phyloP scores from a whole-genome alignment of 2,113 vertebrate species.

The Siniperca chuatsi region DNA sequence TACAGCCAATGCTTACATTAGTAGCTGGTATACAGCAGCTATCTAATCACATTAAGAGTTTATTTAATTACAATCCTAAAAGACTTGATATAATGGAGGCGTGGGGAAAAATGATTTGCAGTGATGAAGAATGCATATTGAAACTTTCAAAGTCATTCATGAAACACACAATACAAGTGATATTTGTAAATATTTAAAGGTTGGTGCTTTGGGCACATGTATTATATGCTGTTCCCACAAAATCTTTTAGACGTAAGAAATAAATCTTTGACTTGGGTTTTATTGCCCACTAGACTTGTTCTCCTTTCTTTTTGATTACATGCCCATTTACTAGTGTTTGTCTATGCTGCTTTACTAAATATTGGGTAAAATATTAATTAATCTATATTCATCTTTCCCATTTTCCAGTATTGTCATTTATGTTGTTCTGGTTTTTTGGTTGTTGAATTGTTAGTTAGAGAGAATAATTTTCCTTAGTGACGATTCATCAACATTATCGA shows the following conservation, averaged over 20 bases:
- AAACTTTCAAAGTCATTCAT: slow-evolving; percentile 15
- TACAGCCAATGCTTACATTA: slow-evolving; percentile 61
- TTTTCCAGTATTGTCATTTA: background rate
- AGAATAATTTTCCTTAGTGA: background rate
- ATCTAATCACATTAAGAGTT: slow-evolving; percentile 67
- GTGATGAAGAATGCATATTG: slow-evolving; percentile 10
- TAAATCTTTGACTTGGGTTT: background rate
- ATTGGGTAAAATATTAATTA: background rate
- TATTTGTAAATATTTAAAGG: background rate
- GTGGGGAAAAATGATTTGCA: slow-evolving; percentile 31
- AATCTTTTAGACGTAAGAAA: background rate
- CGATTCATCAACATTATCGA: too few species aligned
- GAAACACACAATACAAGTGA: background rate
- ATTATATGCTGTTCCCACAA: background rate
- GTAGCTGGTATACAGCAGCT: slow-evolving; percentile 51
- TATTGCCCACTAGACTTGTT: background rate
- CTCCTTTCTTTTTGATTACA: background rate
- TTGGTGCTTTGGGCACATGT: background rate
- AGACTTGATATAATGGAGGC: slow-evolving; percentile 49
- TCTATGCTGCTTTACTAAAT: background rate
- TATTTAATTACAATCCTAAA: slow-evolving; percentile 54
- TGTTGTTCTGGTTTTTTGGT: background rate
- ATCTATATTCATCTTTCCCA: background rate
- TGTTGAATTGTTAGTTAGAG: background rate
- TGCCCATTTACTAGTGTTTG: background rate